Evolutionary conservation across 2,797 vertebrate genomes (phyloP), one percentile per base, ranked within the genome.

Genomic region (Alcedo atthis): DNA sequence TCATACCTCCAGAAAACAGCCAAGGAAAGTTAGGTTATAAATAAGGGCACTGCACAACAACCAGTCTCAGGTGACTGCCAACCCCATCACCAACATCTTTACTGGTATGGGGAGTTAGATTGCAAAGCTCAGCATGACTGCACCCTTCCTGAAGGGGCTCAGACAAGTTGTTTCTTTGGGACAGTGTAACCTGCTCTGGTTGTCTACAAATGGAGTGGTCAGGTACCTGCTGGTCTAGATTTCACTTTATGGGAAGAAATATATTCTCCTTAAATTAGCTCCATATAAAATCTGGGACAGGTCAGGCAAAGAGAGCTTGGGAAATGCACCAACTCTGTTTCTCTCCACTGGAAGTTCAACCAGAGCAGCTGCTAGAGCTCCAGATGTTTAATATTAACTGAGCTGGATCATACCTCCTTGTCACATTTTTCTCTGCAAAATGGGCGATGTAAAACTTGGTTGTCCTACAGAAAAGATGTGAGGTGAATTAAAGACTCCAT

Each of bases 391-490:
- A 70, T 84, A 70, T 66, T 68, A 69, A 35, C 71, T 42, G 66
- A 61, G 62, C 87, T 71, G 22, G 62, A 92, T 92, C 73, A 66
- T 54, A 57, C 49, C 13, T 58, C 75, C 49, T n/a, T 83, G 58
- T 68, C 69, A 79, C 48, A 22, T 85, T 87, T 85, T 55, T 15
- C n/a, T 69, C 69, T 93, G 55, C 62, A 58, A 81, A 93, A 93
- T 59, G 43, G 46, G 76, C 89, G 42, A 17, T 43, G n/a, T 75
- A 68, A 90, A 90, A 66, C 28, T 66, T 66, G 46, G 15, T 32
- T 92, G 22, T 59, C 63, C 77, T 81, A 4, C 16, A 61, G 59
- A 66, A 81, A 42, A 64, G 14, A 17, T 32, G 11, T 46, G 66
- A 82, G 58, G 12, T 43, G 76, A 88, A 88, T 57, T 2, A 74